Base-by-base conservation (phyloP, 2,888 invertebrate genomes). In the Pachydiplax longipennis region DNA sequence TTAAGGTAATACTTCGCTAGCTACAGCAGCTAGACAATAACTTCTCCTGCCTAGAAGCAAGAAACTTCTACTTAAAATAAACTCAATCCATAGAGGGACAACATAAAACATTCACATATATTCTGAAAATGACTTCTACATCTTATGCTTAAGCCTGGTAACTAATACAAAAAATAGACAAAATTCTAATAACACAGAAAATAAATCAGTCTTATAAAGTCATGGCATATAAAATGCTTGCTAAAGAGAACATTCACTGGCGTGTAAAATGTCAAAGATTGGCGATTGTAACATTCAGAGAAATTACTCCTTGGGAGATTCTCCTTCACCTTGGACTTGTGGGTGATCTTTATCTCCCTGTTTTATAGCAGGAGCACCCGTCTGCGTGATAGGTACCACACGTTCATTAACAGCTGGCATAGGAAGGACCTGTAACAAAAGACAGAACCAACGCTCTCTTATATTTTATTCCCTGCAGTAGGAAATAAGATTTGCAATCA, bases 321-420 rank as follows among this genome's bases (percentile, higher is more conserved):
- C 87, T 18, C 58, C 58, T 22, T 87, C 87, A 0, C 35, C 37
- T 15, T 73, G 73, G n/a, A 40, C 25, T 18, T 48, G 22, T 5
- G 61, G 37, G 22, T 53, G 8, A 5, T 40, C 37, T 10, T 35
- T 25, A 58, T 91, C 83, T 35, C 61, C 81, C 22, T 82, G 65
- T 18, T 91, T 91, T 15, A 91, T 35, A 13, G 91, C 91, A n/a
- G 91, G 91, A 15, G 80, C 65, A 15, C 81, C 65, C 4, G 91
- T 91, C 25, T 83, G 82, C 8, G 73, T 80, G 18, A 91, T 91
- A 1, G 91, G 91, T 6, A 91, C 73, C 44, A 83, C 18, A 40
- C 83, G 37, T 48, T 91, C 91, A 65, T 91, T 91, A 0, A 83
- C 58, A 25, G 40, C 91, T 0, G 91, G 91, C 48, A 61, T 83